Evolutionary conservation across 2,797 vertebrate species (phyloP), one percentile per base, ranked within the genome.

Genomic region (Thalassophryne amazonica): DNA sequence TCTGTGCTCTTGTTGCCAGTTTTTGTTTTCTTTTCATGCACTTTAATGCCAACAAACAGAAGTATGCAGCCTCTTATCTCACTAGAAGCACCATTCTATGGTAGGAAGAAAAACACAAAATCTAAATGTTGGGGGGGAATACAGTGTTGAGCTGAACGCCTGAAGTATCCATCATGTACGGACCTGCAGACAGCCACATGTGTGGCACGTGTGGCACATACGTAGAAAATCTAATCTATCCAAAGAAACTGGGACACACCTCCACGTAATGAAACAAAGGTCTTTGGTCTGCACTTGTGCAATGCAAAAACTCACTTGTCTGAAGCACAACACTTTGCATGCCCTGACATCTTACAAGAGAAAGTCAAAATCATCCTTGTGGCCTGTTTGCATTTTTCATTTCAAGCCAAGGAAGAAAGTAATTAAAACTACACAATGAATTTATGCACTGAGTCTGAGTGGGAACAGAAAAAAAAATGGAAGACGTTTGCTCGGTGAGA

Each of bases 241-340:
- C 19, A 51, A 69, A 56, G 49, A 64, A 57, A 69, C 46, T 36
- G 37, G 28, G 33, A 49, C 52, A 42, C 27, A 50, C 22, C 22
- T 55, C n/a, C n/a, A n/a, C n/a, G 4, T 24, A 13, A 22, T 16
- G 4, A 18, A 9, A 13, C 11, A 22, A 36, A 35, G 20, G 42
- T 21, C 1, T 16, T 20, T 23, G 22, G 9, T 31, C 23, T 59
- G 48, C 15, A 7, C 23, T 50, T 62, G 24, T 40, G 57, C 14
- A 70, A 60, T 2, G 19, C 8, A 29, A 11, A 7, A 20, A 7
- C 14, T 17, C 19, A 3, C 33, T 27, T 22, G 10, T 3, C 4
- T 31, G 35, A 60, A 62, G 70, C 32, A 60, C 16, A 40, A 24
- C 8, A 49, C 25, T 48, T 30, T 21, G 13, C 42, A 75, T 29